phyloP scores from a whole-genome alignment of 1,140 invertebrate species.

The Steinernema feltiae region DNA sequence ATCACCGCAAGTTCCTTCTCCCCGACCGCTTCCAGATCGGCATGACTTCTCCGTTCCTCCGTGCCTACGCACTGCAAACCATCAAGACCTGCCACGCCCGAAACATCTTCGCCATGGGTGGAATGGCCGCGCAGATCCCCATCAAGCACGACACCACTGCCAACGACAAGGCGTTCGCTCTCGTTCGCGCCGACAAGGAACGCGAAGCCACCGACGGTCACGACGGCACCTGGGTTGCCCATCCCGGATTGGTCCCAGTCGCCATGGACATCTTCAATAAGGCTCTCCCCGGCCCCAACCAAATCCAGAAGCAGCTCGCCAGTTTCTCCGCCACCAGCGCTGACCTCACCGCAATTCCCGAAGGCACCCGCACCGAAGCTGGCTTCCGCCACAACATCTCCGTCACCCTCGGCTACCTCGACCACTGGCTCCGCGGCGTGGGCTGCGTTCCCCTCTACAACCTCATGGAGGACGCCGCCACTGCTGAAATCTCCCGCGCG shows the following conservation, averaged over 20 bases:
- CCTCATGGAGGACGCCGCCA: conserved; percentile 70
- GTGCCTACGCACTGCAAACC: conserved; percentile 65
- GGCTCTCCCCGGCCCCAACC: conserved; percentile 45
- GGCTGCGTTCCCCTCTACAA: conserved; percentile 68
- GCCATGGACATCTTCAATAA: conserved; percentile 64
- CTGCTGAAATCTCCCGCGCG: conserved; percentile 69
- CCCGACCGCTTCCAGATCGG: conserved; percentile 66
- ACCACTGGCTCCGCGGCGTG: conserved; percentile 67
- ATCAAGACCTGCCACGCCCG: conserved; percentile 66
- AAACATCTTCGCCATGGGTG: conserved; percentile 67
- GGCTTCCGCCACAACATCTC: conserved; percentile 67
- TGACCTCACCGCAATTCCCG: conserved; percentile 65
- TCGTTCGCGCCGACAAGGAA: conserved; percentile 56
- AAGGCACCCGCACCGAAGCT: conserved; percentile 64
- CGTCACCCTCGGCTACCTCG: conserved; percentile 64
- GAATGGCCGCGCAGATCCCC: conserved; percentile 67
- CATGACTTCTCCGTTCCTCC: conserved; percentile 66
- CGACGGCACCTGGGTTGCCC: conserved; percentile 71
- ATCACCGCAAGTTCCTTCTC: conserved; percentile 64
- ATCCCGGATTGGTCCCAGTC: conserved; percentile 63
- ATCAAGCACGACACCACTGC: conserved; percentile 55
- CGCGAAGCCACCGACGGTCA: conserved; percentile 60
- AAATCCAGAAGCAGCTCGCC: conserved; percentile 46
- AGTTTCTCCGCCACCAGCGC: conserved; percentile 45
- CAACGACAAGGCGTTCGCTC: conserved; percentile 49